A percentile compares a stretch with the other conserved stretches of the same genome.
phyloP scores from a whole-genome alignment of 2,888 invertebrate species.

The Crematogaster levior region DNA sequence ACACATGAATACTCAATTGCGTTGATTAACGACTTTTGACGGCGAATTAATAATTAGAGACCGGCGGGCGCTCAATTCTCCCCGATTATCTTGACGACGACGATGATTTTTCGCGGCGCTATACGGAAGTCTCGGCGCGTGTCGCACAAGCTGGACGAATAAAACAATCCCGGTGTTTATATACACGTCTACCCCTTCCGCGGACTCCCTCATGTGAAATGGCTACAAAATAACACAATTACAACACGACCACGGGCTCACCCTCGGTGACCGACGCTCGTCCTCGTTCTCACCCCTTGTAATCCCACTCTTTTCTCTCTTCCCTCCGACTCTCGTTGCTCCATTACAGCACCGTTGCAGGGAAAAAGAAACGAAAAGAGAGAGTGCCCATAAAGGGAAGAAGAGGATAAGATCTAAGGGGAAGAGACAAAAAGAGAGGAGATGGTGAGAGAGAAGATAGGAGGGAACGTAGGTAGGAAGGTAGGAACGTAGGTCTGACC shows the following conservation, averaged over 20 bases:
- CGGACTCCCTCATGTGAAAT: slow-evolving; percentile 82
- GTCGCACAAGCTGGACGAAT: slow-evolving; percentile 81
- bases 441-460: slow-evolving; percentile 47
- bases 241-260: slow-evolving; percentile 82
- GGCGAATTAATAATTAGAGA: slow-evolving; percentile 48
- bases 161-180: slow-evolving; percentile 84
- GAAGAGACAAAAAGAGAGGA: neutral
- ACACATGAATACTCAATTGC: slow-evolving; percentile 43
- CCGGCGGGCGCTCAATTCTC: slow-evolving; percentile 25
- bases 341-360: slow-evolving; percentile 59
- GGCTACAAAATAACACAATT: slow-evolving; percentile 85
- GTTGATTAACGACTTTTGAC: slow-evolving; percentile 51
- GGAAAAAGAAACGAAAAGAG: slow-evolving; percentile 54
- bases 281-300: slow-evolving; percentile 76
- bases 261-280: slow-evolving; percentile 74
- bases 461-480: slow-evolving; percentile 45
- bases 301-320: slow-evolving; percentile 72
- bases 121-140: slow-evolving; percentile 64
- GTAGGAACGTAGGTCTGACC: slow-evolving; percentile 72
- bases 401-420: slow-evolving; percentile 29
- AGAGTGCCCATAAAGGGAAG: slow-evolving; percentile 27
- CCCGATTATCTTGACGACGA: slow-evolving; percentile 46
- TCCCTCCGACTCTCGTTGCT: slow-evolving; percentile 71
- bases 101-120: slow-evolving; percentile 42
- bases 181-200: slow-evolving; percentile 80